Evolutionary conservation across 2,888 invertebrate genomes (phyloP).

Genomic region (Epistrophe eligans): DNA sequence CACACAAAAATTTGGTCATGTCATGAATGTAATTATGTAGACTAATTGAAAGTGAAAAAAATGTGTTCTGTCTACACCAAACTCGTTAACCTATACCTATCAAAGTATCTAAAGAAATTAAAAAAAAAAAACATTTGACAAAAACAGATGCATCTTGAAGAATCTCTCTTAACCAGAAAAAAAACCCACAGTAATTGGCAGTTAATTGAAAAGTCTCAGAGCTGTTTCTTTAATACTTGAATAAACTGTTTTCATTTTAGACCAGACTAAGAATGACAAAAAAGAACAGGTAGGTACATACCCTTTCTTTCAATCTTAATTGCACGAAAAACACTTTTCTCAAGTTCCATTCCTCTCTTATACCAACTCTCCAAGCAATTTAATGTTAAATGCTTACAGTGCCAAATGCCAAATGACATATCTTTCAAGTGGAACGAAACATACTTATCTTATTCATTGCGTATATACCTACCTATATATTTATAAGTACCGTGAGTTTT

Average conservation of each 20-base stretch:
- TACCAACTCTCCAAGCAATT: constrained; percentile 68
- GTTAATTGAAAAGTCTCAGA: constrained; percentile 53
- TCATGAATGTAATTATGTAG: too few species aligned
- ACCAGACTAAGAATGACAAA: constrained; percentile 42
- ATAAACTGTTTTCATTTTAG: constrained; percentile 27
- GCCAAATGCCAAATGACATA: constrained; percentile 68
- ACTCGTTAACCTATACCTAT: too few species aligned
- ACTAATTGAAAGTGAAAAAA: not conserved
- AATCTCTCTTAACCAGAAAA: not conserved
- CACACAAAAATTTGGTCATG: too few species aligned
- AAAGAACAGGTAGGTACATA: not conserved
- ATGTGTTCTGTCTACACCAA: not conserved
- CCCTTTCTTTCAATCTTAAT: constrained; percentile 22
- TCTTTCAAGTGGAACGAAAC: constrained; percentile 52
- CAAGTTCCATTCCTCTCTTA: constrained; percentile 60
- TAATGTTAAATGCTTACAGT: constrained; percentile 64
- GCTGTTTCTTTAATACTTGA: constrained; percentile 40
- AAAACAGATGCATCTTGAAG: not conserved
- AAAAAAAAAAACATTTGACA: not conserved
- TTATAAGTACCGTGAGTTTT: constrained; percentile 10
- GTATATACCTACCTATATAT: not conserved
- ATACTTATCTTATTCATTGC: constrained; percentile 41
- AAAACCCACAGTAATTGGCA: constrained; percentile 32
- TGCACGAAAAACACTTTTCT: constrained; percentile 59
- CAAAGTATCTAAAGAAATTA: not conserved